A percentile compares a stretch with the other conserved stretches of the same genome.
Evolutionary conservation across 2,113 vertebrate genomes (phyloP).

Genomic region (Chinchilla lanigera): DNA sequence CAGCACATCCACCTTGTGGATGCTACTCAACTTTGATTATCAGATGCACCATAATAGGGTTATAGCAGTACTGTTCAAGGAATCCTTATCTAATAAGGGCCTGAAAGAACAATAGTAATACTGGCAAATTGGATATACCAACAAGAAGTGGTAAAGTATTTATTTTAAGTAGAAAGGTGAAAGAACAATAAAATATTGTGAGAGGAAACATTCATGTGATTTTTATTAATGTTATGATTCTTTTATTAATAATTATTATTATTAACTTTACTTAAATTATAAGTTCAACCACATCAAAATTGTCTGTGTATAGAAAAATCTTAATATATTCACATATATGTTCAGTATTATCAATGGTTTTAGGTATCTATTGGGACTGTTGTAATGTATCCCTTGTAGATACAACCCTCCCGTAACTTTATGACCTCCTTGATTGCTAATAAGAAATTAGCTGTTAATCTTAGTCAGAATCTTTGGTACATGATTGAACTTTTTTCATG

Average conservation of each 20-base stretch:
- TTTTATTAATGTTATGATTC: not conserved
- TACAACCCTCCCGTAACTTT: too few relatives aligned
- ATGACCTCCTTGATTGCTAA: not conserved
- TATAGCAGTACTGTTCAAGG: too few relatives aligned
- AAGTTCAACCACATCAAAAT: not conserved
- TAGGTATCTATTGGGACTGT: not conserved
- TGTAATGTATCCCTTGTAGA: not conserved
- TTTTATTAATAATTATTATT: not conserved
- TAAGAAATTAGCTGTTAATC: not conserved
- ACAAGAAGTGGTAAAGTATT: not conserved
- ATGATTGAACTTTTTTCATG: not conserved
- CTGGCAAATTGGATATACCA: not conserved
- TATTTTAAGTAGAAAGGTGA: not conserved
- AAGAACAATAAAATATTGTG: not conserved
- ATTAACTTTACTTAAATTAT: not conserved
- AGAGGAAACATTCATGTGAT: not conserved
- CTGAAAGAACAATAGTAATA: not conserved
- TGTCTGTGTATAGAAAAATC: not conserved
- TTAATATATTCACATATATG: not conserved
- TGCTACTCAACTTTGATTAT: not conserved
- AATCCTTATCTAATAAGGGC: not conserved
- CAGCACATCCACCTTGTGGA: not conserved
- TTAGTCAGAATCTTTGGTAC: not conserved
- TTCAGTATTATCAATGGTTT: not conserved
- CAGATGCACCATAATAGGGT: not conserved